phyloP scores from a whole-genome alignment of 1,140 invertebrate genomes.

The Macrosteles quadrilineatus region DNA sequence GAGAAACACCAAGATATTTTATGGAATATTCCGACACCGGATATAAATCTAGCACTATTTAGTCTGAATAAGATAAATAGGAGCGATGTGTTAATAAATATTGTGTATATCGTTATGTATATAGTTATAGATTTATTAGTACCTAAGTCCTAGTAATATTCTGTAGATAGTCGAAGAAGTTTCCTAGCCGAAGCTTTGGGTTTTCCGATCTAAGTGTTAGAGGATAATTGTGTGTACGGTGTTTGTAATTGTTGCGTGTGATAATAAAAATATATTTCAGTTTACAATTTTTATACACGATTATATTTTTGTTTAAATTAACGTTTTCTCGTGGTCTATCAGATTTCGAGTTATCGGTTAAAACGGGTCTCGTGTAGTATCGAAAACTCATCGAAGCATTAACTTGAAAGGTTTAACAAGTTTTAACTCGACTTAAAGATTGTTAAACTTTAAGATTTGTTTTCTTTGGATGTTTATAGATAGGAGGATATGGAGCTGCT shows the following conservation, averaged over 20 bases:
- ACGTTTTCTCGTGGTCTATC: constrained; percentile 29
- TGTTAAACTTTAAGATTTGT: constrained; percentile 7
- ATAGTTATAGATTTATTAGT: background rate
- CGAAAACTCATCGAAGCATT: constrained; percentile 20
- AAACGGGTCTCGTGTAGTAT: constrained; percentile 34
- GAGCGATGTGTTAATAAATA: background rate
- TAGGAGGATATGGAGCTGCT: background rate
- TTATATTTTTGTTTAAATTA: background rate
- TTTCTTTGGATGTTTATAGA: constrained; percentile 7
- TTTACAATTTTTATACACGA: constrained; percentile 3
- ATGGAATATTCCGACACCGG: background rate
- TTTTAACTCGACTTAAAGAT: constrained; percentile 7
- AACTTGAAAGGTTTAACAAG: background rate
- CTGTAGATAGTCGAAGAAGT: constrained; percentile 5
- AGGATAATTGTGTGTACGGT: constrained; percentile 1
- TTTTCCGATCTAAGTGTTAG: constrained; percentile 15
- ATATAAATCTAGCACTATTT: too few relatives aligned
- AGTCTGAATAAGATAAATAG: background rate
- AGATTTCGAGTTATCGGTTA: constrained; percentile 35
- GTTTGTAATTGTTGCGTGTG: constrained; percentile 21
- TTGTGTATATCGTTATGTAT: constrained; percentile 9
- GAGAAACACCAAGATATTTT: constrained; percentile 23
- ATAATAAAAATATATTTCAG: background rate
- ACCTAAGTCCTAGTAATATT: constrained; percentile 5
- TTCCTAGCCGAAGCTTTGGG: background rate